A percentile compares a stretch with the other conserved stretches of the same genome.
Evolutionary conservation across 1,140 invertebrate species (phyloP).

Genomic region (Leptinotarsa texana): DNA sequence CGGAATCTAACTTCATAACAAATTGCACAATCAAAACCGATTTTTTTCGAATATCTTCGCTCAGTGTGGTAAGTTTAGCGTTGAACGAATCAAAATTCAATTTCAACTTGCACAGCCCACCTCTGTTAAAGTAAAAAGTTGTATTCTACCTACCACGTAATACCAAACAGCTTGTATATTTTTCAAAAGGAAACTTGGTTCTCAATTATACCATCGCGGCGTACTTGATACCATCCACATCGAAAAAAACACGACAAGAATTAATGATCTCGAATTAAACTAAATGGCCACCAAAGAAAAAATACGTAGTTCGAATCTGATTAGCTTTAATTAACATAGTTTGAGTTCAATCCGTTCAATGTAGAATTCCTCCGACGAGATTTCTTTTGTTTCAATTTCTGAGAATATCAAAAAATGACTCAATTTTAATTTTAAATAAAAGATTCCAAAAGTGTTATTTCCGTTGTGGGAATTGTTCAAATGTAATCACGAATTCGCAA

Average conservation of each 20-base stretch:
- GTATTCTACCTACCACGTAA: conserved; percentile 9
- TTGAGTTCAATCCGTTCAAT: conserved; percentile 18
- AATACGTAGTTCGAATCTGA: conserved; percentile 43
- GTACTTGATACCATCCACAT: conserved; percentile 24
- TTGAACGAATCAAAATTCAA: no score
- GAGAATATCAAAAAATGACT: background rate
- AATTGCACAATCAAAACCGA: no score
- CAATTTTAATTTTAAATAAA: conserved; percentile 9
- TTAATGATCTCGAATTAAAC: conserved; percentile 42
- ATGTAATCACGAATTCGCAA: no score
- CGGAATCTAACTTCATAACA: no score
- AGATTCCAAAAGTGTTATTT: no score
- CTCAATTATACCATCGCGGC: conserved; percentile 27
- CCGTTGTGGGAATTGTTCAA: no score
- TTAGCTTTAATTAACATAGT: conserved; percentile 45
- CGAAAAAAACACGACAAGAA: conserved; percentile 36
- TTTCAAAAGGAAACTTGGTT: conserved; percentile 22
- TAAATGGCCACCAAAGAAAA: conserved; percentile 38
- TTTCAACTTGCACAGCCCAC: background rate
- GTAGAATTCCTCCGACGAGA: background rate
- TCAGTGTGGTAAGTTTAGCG: no score
- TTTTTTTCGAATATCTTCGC: no score
- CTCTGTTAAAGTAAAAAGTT: background rate
- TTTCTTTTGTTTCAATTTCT: background rate
- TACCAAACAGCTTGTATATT: conserved; percentile 18